Percentiles rank a stretch among this genome's conserved stretches.
phyloP scores from a whole-genome alignment of 2,797 vertebrate genomes.

The Garrulus glandarius region DNA sequence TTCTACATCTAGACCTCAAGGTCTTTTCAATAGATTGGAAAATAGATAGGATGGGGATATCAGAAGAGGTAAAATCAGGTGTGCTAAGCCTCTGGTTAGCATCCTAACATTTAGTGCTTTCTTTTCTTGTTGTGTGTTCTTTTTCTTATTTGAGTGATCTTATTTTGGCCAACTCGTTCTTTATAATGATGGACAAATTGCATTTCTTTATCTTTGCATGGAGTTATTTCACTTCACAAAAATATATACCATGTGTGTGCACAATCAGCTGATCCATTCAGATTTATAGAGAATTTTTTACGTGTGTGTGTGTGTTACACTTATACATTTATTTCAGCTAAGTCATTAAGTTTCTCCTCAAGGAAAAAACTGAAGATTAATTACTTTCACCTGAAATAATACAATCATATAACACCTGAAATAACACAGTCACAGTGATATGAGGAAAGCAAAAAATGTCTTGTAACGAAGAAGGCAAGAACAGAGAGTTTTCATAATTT shows the following conservation, averaged over 20 bases:
- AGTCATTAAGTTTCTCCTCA: not conserved
- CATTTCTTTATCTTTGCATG: not conserved
- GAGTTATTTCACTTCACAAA: not conserved
- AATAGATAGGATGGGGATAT: not conserved
- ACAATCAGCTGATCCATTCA: not conserved
- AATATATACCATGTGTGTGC: not conserved
- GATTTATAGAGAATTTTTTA: not conserved
- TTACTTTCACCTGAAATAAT: not conserved
- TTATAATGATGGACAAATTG: not conserved
- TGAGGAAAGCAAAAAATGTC: not conserved
- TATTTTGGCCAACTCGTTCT: not conserved
- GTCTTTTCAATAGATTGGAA: not conserved
- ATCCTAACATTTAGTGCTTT: not conserved
- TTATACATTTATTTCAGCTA: not conserved
- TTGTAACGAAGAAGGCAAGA: not conserved
- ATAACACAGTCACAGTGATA: not conserved
- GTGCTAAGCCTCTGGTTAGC: not conserved
- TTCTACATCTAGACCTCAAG: not conserved
- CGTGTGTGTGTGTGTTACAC: accelerated
- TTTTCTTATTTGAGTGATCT: not conserved
- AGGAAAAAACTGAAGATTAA: not conserved
- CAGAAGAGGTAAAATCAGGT: not conserved
- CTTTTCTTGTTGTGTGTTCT: not conserved
- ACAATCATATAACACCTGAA: not conserved
- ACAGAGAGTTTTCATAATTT: not conserved